A percentile compares a stretch with the other conserved stretches of the same genome.
phyloP scores from a whole-genome alignment of 2,113 vertebrate species.

The Origma solitaria region DNA sequence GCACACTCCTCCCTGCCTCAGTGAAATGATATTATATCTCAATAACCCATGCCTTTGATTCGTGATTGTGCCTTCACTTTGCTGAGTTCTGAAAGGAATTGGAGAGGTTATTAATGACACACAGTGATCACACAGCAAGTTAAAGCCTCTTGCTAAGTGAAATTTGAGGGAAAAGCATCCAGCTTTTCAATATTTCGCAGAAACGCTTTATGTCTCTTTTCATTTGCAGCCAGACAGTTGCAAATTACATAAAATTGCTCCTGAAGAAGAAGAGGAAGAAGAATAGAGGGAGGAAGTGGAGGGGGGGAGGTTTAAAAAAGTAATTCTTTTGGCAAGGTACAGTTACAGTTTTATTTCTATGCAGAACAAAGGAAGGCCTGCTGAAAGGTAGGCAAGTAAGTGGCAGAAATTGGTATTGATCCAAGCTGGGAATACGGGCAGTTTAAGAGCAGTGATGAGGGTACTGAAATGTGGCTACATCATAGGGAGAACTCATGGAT shows the following conservation, averaged over 20 bases:
- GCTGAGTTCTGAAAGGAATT: constrained; percentile 37
- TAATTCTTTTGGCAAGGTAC: constrained; percentile 34
- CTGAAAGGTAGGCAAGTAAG: constrained; percentile 54
- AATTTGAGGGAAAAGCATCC: constrained; percentile 49
- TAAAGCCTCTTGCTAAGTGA: constrained; percentile 52
- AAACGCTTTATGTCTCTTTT: constrained; percentile 57
- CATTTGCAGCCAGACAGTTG: constrained; percentile 65
- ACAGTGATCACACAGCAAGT: constrained; percentile 48
- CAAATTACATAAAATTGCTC: constrained; percentile 66
- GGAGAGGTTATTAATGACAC: constrained; percentile 56
- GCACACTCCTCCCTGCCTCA: neutral
- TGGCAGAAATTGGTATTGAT: constrained; percentile 56
- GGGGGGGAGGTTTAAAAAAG: neutral
- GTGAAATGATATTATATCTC: constrained; percentile 6
- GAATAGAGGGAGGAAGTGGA: constrained; percentile 35
- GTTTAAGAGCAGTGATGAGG: constrained; percentile 30
- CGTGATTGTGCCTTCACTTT: constrained; percentile 44
- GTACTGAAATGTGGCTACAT: neutral
- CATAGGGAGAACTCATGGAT: constrained; percentile 2
- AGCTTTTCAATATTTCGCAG: constrained; percentile 48
- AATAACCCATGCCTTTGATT: constrained; percentile 48
- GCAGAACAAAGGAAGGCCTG: constrained; percentile 51
- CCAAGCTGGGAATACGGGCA: constrained; percentile 3
- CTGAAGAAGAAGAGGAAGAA: constrained; percentile 48
- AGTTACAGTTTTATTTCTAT: constrained; percentile 51